Evolutionary conservation across 2,113 vertebrate species (phyloP).

Genomic region (Prunella fulvescens): DNA sequence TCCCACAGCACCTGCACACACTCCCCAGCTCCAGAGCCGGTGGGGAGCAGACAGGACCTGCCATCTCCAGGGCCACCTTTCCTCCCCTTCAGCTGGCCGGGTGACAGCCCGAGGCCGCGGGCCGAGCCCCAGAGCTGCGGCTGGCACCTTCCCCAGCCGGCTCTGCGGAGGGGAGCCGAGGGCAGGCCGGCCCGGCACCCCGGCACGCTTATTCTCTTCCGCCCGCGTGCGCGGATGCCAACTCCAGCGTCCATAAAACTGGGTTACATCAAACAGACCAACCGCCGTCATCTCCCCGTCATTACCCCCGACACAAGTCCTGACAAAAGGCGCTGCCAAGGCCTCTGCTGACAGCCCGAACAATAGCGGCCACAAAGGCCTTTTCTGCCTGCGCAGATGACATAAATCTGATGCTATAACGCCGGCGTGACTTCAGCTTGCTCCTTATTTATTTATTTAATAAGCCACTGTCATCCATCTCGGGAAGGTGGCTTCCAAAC

Average conservation of each 20-base stretch:
- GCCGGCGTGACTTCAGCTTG: conserved; percentile 39
- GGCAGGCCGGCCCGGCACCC: not conserved
- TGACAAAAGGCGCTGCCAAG: conserved; percentile 63
- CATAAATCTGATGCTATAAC: conserved; percentile 67
- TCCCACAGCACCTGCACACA: not conserved
- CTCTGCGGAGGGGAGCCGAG: not conserved
- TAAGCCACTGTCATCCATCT: conserved; percentile 68
- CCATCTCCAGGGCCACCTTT: not conserved
- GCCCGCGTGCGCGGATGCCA: conserved; percentile 31
- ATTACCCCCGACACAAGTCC: conserved; percentile 56
- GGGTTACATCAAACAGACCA: conserved; percentile 65
- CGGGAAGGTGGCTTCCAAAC: conserved; percentile 63
- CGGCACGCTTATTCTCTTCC: conserved; percentile 51
- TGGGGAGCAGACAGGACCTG: not conserved
- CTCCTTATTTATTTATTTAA: conserved; percentile 67
- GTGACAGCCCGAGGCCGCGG: fast-evolving
- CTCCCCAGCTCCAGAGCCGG: not conserved
- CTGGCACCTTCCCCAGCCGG: not conserved
- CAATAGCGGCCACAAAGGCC: conserved; percentile 61
- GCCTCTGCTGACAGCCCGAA: conserved; percentile 48
- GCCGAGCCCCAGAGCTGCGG: not conserved
- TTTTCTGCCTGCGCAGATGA: conserved; percentile 57
- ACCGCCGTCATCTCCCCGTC: conserved; percentile 52
- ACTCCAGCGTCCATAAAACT: conserved; percentile 23
- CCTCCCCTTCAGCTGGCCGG: fast-evolving